Percentiles rank a stretch among this genome's conserved stretches.
phyloP scores from a whole-genome alignment of 2,113 vertebrate genomes.

The Hypomesus transpacificus region DNA sequence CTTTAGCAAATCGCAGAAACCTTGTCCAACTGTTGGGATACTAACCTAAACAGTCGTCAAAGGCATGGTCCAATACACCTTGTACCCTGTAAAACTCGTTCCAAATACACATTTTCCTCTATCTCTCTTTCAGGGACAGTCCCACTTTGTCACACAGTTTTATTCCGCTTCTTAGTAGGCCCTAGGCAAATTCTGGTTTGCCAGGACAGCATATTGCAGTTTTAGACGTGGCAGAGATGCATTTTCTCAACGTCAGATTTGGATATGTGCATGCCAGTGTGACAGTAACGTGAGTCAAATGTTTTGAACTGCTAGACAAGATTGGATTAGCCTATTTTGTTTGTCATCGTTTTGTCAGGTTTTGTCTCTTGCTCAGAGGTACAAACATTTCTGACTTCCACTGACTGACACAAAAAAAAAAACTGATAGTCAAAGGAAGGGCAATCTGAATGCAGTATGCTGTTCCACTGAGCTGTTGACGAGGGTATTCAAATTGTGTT shows the following conservation, averaged over 20 bases:
- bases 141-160: too few species aligned
- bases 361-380: constrained; percentile 1
- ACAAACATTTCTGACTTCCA: constrained; percentile 24
- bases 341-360: neutral
- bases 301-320: neutral
- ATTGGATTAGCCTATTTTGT: constrained; percentile 1
- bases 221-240: neutral
- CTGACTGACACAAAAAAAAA: constrained; percentile 51
- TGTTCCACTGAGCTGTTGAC: constrained; percentile 39
- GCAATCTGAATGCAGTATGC: constrained; percentile 59
- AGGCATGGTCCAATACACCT: too few species aligned
- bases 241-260: neutral
- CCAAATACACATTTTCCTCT: neutral
- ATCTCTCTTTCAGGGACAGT: neutral
- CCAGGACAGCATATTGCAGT: neutral
- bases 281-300: constrained; percentile 7
- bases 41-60: too few species aligned
- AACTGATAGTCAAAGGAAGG: constrained; percentile 34
- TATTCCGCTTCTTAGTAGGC: neutral
- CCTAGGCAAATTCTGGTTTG: neutral
- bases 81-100: neutral
- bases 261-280: neutral
- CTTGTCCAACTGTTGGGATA: too few species aligned
- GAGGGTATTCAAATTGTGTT: constrained; percentile 60
- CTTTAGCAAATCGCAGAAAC: too few species aligned